A percentile compares a stretch with the other conserved stretches of the same genome.
Evolutionary conservation across 2,113 vertebrate species (phyloP).

Genomic region (Charadrius vociferus): DNA sequence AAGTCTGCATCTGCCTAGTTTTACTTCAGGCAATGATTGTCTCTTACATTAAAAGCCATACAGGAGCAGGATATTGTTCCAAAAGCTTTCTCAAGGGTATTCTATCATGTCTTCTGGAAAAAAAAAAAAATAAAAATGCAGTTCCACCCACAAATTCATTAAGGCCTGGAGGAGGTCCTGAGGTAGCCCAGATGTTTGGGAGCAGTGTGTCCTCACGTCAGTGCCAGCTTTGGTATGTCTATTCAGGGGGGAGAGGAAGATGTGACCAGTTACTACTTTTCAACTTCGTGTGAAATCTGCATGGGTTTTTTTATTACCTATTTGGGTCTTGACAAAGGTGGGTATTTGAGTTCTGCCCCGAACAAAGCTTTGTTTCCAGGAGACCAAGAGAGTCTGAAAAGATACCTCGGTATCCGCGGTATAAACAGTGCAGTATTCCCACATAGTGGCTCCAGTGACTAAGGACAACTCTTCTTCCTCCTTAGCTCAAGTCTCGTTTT

Average conservation of each 20-base stretch:
- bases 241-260: neutral
- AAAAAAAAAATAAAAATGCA: neutral
- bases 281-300: neutral
- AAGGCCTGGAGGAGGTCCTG: neutral
- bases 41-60: neutral
- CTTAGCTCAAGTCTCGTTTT: neutral
- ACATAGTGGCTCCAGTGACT: neutral
- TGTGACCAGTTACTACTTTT: neutral
- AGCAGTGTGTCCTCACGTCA: neutral
- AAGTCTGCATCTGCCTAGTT: neutral
- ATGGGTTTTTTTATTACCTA: neutral
- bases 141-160: neutral
- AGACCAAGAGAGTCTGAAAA: neutral
- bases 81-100: neutral
- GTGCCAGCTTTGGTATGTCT: neutral
- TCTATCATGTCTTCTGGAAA: neutral
- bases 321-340: neutral
- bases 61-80: neutral
- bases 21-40: neutral
- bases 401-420: neutral
- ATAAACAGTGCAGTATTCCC: neutral
- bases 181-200: neutral
- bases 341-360: neutral
- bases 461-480: neutral
- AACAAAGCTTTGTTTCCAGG: neutral